These are phyloP conservation scores for Acropora yongei DNA, from an alignment of 64 coral and sea anemone genomes.

Conservation along the genomic window DNA sequence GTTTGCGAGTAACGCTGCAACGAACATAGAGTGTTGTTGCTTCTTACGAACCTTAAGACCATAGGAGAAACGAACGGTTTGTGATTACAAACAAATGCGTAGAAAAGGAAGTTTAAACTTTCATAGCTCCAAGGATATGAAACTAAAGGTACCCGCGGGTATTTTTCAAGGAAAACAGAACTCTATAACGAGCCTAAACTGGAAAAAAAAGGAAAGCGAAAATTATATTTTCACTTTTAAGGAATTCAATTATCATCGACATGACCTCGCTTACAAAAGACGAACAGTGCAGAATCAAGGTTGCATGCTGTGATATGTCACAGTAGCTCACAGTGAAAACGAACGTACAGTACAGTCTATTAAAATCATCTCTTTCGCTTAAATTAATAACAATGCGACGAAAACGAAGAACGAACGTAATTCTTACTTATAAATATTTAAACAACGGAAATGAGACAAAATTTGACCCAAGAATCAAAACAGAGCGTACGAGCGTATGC, in stretches of 20 bases:
- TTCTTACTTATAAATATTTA: constrained; percentile 5
- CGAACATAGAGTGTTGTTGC: background rate
- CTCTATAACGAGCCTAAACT: background rate
- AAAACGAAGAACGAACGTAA: background rate
- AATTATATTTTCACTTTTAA: background rate
- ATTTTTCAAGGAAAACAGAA: background rate
- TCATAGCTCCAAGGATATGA: too few species aligned
- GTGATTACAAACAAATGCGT: too few species aligned
- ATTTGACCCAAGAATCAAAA: background rate
- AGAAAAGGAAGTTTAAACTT: too few species aligned
- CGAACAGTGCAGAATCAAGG: too few species aligned
- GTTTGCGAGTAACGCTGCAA: background rate
- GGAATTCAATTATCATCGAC: background rate
- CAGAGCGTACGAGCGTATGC: background rate
- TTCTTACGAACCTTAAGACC: background rate
- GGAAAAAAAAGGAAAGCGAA: background rate
- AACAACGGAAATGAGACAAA: constrained; percentile 16
- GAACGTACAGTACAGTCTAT: background rate
- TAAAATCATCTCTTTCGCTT: background rate
- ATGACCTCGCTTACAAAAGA: constrained; percentile 16
- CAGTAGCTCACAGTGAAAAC: too few species aligned
- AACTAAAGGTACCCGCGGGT: too few species aligned
- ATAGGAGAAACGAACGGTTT: background rate
- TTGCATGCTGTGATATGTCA: too few species aligned
- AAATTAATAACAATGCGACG: background rate